Base-by-base conservation (phyloP, 1,140 invertebrate genomes). In the Rhopalosiphum padi region DNA sequence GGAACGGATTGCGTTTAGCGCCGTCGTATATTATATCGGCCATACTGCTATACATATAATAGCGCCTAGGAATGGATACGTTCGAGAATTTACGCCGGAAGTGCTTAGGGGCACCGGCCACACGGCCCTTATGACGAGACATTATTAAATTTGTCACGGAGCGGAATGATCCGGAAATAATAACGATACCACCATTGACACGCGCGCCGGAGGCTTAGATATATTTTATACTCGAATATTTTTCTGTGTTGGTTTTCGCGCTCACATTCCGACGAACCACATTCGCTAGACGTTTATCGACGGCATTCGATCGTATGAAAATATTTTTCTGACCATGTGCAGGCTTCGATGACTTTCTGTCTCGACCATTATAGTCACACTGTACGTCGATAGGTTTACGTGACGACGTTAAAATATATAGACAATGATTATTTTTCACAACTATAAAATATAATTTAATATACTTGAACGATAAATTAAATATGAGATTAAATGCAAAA, bases 121-220 rank as follows among this genome's bases (percentile, higher is more conserved):
- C 60, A 4, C 35, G 82, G 41, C 85, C 18, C 85, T 46, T 30
- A 87, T 46, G 86, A 87, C 43, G 86, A 48, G 86, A 48, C 86
- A 30, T 87, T 87, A 87, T 87, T 87, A 87, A 87, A 87, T 87
- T 87, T 87, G 86, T 46, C 43, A 21, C 25, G 11, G n/a, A 46
- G 18, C 86, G 43, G 43, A 48, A 48, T 51, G 46, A 48, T 87
- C 46, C 86, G 43, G 43, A 87, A 87, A 48, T 87, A 87, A 87
- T 87, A 87, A 87, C 46, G 30, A 48, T 87, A 51, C 18, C 43
- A 6, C 43, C 85, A 23, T 85, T 41, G 83, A 77, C 60, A 15
- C 30, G 11, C 30, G 60, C 60, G 18, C 30, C 60, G 60, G n/a
- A n/a, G 60, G 30, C n/a, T 18, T 18, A n/a, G 11, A 77, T 77